phyloP scores from a whole-genome alignment of 2,113 vertebrate species.

The Prionailurus viverrinus region DNA sequence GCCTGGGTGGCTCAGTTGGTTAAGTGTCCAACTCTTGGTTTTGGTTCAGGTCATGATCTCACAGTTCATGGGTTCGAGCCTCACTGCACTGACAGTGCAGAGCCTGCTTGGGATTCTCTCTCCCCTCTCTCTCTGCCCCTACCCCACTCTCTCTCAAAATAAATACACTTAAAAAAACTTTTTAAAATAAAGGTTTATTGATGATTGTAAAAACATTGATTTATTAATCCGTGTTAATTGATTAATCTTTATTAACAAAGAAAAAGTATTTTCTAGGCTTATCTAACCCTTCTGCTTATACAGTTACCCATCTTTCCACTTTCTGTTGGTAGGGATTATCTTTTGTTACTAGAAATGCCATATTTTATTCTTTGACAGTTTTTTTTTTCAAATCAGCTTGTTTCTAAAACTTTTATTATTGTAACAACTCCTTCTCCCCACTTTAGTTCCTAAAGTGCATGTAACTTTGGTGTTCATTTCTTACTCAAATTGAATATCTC shows the following conservation, averaged over 20 bases:
- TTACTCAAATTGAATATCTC: constrained; percentile 25
- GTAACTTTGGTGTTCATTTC: not conserved
- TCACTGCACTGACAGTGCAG: too few relatives aligned
- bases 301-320: not conserved
- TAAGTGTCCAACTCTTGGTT: too few relatives aligned
- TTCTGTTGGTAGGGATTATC: constrained; percentile 41
- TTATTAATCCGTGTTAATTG: constrained; percentile 11
- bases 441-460: not conserved
- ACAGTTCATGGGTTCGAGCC: too few relatives aligned
- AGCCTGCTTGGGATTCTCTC: too few relatives aligned
- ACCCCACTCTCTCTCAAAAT: too few relatives aligned
- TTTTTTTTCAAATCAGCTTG: not conserved
- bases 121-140: too few relatives aligned
- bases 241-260: constrained; percentile 26
- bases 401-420: constrained; percentile 42
- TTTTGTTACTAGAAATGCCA: not conserved
- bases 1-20: too few relatives aligned
- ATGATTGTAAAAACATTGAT: constrained; percentile 27
- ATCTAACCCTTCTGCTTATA: not conserved
- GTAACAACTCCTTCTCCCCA: not conserved
- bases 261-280: not conserved
- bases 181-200: not conserved
- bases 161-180: too few relatives aligned
- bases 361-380: constrained; percentile 14
- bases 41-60: too few relatives aligned